Conservation (phyloP, 2,888 invertebrate species). For the Andricus curvator region DNA sequence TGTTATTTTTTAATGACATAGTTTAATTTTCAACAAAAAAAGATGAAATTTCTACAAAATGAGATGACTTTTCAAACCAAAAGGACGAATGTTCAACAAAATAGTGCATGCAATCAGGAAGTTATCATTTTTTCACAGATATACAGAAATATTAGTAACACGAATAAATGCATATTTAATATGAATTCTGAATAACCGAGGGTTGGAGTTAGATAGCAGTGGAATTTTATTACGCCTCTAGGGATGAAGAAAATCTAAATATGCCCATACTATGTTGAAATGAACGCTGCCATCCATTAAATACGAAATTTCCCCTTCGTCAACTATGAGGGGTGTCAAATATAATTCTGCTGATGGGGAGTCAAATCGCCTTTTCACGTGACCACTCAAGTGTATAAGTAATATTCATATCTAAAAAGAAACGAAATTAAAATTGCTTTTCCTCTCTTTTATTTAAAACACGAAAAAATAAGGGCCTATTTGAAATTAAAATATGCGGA, state of each 20-base stretch:
- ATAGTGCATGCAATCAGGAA: neutral
- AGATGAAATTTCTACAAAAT: too few relatives aligned
- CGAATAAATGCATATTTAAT: slow-evolving; percentile 14
- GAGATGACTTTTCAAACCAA: too few relatives aligned
- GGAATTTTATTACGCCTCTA: slow-evolving; percentile 25
- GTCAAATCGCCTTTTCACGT: slow-evolving; percentile 28
- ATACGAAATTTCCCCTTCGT: slow-evolving; percentile 23
- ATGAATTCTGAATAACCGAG: slow-evolving; percentile 16
- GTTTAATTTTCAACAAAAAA: too few relatives aligned
- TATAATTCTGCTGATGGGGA: slow-evolving; percentile 6
- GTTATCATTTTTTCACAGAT: neutral
- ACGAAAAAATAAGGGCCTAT: too few relatives aligned
- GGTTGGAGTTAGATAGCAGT: neutral
- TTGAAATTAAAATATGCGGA: too few relatives aligned
- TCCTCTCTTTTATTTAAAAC: neutral
- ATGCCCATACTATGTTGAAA: neutral
- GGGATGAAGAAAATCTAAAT: slow-evolving; percentile 31
- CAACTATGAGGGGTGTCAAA: slow-evolving; percentile 16
- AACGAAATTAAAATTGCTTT: neutral
- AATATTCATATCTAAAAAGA: neutral
- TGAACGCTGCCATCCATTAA: slow-evolving; percentile 14
- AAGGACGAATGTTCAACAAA: too few relatives aligned
- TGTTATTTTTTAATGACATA: too few relatives aligned
- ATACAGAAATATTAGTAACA: neutral
- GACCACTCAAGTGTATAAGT: slow-evolving; percentile 10